Base-by-base conservation (phyloP, 2,888 invertebrate species). In the Mythimna loreyi region DNA sequence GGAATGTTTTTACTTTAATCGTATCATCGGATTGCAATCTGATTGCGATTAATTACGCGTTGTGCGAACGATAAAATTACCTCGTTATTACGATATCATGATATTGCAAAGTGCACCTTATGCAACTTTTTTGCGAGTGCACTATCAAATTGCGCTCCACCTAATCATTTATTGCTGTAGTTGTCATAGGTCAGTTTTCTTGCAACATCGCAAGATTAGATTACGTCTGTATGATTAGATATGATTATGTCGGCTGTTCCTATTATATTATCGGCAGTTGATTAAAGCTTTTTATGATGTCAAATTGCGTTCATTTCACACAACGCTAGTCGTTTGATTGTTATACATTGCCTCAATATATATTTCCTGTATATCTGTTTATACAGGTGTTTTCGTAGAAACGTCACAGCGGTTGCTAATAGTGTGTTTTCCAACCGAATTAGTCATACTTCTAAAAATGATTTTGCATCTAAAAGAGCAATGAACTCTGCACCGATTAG, bases 101-200 rank as follows among this genome's bases (percentile, higher is more conserved):
- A 69, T 70, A 72, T 78, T 68, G 80, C 80, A 78, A 64, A 80
- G 76, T 80, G 73, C 55, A 72, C 63, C 83, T 92, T 92, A 88
- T 89, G 91, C 88, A 92, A 92, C 85, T 86, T 90, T 92, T 92
- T 90, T 87, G 87, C 85, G 80, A 85, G 83, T 82, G 84, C 83
- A 81, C 89, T 91, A 91, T 89, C 86, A 87, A 84, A 85, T 87
- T 85, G 84, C 92, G 80, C 67, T 84, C 87, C 86, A 87, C 82
- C 87, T 86, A 82, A 88, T 88, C 83, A 85, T 85, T 85, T 85
- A 88, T 77, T 85, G 86, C 68, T 73, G 86, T 86, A 85, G 88
- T 94, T 94, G 92, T 81, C 91, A 90, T 93, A 95, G 95, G 95
- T 95, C 94, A 94, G 94, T 93, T 78, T 78, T 81, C 83, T 92